Evolutionary conservation across 2,797 vertebrate genomes (phyloP).

Genomic region (Diglossa cyanea): DNA sequence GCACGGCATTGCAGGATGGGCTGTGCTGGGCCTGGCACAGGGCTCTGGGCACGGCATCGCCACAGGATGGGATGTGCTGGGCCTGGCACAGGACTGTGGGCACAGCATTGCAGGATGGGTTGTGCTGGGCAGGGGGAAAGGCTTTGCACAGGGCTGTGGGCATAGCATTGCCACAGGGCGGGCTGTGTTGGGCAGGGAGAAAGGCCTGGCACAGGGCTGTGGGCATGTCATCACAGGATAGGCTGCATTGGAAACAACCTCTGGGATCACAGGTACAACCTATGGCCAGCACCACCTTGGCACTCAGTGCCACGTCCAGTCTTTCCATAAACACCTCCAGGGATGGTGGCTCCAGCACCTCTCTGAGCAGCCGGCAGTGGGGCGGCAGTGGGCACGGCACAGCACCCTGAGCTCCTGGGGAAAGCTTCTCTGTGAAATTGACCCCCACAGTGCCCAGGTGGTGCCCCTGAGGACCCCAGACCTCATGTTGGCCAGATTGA

Average conservation of each 20-base stretch:
- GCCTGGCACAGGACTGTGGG: not conserved
- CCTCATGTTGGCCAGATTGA: not conserved
- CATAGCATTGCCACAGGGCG: fast-evolving
- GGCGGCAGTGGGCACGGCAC: fast-evolving
- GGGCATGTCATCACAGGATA: fast-evolving
- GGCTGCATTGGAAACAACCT: fast-evolving
- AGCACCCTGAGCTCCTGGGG: fast-evolving
- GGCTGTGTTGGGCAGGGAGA: too few species aligned
- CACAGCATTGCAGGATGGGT: not conserved
- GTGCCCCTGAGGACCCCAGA: fast-evolving
- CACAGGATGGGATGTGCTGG: too few species aligned
- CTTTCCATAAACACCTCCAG: too few species aligned
- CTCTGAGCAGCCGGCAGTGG: fast-evolving
- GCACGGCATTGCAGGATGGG: fast-evolving
- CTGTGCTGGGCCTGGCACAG: not conserved
- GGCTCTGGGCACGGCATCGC: too few species aligned
- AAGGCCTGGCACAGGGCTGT: too few species aligned
- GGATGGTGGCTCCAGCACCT: not conserved
- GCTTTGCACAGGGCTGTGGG: fast-evolving
- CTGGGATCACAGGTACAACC: fast-evolving
- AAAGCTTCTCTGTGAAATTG: not conserved
- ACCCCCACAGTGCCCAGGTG: not conserved
- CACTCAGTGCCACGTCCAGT: not conserved
- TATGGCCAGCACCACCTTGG: fast-evolving
- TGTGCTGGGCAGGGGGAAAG: too few species aligned